phyloP scores from a whole-genome alignment of 2,797 vertebrate species.

The Oryzias dopingdopingensis region DNA sequence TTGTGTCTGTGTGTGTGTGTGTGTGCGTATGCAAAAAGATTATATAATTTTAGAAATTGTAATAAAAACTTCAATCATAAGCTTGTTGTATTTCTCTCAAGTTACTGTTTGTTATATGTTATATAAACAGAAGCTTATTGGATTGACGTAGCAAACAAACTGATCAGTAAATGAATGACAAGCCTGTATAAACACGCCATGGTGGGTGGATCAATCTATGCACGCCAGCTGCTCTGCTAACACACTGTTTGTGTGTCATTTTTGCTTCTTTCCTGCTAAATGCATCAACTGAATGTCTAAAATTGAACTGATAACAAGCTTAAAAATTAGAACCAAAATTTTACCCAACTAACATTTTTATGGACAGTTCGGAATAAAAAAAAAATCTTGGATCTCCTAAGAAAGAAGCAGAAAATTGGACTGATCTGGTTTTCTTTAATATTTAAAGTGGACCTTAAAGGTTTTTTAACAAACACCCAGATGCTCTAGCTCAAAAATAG shows the following conservation, averaged over 20 bases:
- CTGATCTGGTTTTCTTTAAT: no score
- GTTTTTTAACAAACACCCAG: no score
- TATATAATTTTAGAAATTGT: no score
- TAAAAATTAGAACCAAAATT: background rate
- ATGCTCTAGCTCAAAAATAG: no score
- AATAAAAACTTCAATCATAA: no score
- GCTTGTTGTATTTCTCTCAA: background rate
- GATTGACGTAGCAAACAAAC: conserved; percentile 35
- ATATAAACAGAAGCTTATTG: conserved; percentile 6
- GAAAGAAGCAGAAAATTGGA: no score
- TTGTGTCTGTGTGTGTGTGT: no score
- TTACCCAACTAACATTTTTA: no score
- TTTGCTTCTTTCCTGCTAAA: conserved; percentile 1
- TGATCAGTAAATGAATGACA: conserved; percentile 60
- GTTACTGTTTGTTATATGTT: background rate
- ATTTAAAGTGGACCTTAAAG: no score
- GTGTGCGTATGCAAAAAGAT: no score
- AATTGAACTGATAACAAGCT: background rate
- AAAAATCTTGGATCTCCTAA: no score
- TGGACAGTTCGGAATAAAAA: no score
- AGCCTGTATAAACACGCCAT: conserved; percentile 32
- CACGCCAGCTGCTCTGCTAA: conserved; percentile 53
- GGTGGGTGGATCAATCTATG: conserved; percentile 69
- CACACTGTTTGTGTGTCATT: conserved; percentile 10
- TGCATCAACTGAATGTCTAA: background rate